Base-by-base conservation (phyloP, 2,113 vertebrate species). In the Lamprotornis superbus region DNA sequence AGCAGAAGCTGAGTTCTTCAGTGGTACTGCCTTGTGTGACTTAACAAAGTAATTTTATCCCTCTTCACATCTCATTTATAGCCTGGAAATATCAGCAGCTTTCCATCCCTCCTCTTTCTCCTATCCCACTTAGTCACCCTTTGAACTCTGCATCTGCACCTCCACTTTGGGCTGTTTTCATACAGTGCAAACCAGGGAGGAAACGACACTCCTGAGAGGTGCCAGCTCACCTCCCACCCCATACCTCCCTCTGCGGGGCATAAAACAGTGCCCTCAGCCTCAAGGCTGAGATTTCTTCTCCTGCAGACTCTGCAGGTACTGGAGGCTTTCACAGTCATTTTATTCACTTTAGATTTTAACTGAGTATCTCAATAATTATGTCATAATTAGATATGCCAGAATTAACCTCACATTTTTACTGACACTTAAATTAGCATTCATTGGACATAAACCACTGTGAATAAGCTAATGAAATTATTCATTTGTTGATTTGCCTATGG, bases 401-500 rank as follows among this genome's bases (percentile, higher is more conserved):
- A 91, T 90, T 87, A 91, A 76, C 59, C 21, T 70, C 67, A 89
- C 16, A 1, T 71, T 93, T 83, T 61, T 73, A 79, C 74, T 85
- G 84, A 81, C 30, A 39, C 16, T 76, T 76, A 70, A 73, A 86
- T 91, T 71, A 87, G 61, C 60, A 77, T 90, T 91, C 78, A 79
- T 46, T 53, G 28, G 63, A 57, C 25, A 82, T 42, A 69, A 89
- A 85, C 8, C 15, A 39, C 30, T 67, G 49, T 88, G 87, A 93
- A 85, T 47, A 94, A 85, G n/a, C 63, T 88, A 87, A 93, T 87
- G 24, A 88, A 95, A 94, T 91, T 33, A 85, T 87, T 94, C 53
- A 79, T 81, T 71, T 49, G 20, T 75, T 94, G 87, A 91, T 91
- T 93, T 94, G 82, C 39, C 59, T 85, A 42, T 70, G 74, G 33